Evolutionary conservation across 2,113 vertebrate species (phyloP), one percentile per base, ranked within the genome.

Genomic region (Macaca mulatta): DNA sequence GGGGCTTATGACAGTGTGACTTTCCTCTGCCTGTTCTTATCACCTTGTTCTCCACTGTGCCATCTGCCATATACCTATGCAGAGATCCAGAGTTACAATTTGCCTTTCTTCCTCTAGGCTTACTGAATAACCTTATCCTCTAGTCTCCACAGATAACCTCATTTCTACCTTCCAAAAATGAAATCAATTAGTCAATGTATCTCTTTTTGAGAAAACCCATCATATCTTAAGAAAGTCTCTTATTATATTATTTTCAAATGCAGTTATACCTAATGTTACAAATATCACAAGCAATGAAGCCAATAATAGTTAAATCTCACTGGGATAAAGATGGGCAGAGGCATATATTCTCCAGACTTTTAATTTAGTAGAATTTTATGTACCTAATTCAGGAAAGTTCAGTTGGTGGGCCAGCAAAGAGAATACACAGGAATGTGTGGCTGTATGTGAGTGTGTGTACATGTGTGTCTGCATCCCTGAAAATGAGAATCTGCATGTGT

Each of bases 361-460:
- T 45, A 27, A 45, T 77, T 86, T 88, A 74, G 59, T 25, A 67
- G 52, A 88, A 38, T 90, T 90, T 85, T 38, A 43, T 14, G 70
- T 80, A 9, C 7, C 7, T 90, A 89, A 90, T 81, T 85, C 67
- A 89, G 52, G 32, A 64, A 96, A 86, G 67, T 84, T 96, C 43
- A 86, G 20, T 40, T 79, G 18, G 16, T 38, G 6, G 45, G 8
- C 72, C 20, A 93, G 18, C 16, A 89, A 45, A 84, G 16, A 81
- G 40, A 80, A 55, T 12, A 81, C 55, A 61, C 1, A 55, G 57
- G 10, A 93, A 81, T 18, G 40, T 45, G 43, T 8, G 8, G 45
- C 25, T 55, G 57, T 2, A n/a, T 23, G 1, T 48, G 16, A 22
- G 3, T n/a, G 9, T 84, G 59, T 45, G 32, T 82, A 30, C 23